A percentile compares a stretch with the other conserved stretches of the same genome.
phyloP scores from a whole-genome alignment of 2,888 invertebrate species.

The Cybosia mesomella region DNA sequence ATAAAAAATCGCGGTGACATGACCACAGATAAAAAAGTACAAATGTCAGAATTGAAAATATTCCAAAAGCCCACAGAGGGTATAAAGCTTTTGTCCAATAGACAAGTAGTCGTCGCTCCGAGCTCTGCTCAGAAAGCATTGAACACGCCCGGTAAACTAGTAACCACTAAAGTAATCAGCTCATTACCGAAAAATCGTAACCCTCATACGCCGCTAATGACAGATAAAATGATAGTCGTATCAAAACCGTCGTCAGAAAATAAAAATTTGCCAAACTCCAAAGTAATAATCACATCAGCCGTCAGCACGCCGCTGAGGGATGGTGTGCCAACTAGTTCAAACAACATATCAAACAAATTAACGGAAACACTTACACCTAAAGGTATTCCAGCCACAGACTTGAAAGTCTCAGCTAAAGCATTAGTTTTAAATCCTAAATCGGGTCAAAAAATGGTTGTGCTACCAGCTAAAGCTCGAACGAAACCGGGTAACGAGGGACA shows the following conservation, averaged over 20 bases:
- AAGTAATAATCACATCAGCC: constrained; percentile 75
- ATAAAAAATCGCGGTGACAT: constrained; percentile 75
- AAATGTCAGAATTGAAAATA: constrained; percentile 78
- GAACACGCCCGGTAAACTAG: constrained; percentile 72
- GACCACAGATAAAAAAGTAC: constrained; percentile 71
- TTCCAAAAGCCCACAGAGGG: constrained; percentile 77
- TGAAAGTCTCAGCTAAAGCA: constrained; percentile 83
- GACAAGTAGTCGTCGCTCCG: constrained; percentile 76
- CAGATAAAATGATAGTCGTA: constrained; percentile 83
- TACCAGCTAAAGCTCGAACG: constrained; percentile 78
- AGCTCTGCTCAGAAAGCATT: constrained; percentile 73
- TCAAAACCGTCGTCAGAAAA: constrained; percentile 74
- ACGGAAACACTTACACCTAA: constrained; percentile 77
- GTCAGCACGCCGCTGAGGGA: constrained; percentile 66
- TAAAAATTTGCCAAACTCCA: constrained; percentile 68
- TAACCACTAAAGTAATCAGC: constrained; percentile 80
- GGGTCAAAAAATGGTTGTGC: constrained; percentile 83
- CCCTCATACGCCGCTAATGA: constrained; percentile 57
- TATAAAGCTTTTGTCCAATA: constrained; percentile 77
- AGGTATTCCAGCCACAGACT: constrained; percentile 81
- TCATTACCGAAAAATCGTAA: constrained; percentile 70
- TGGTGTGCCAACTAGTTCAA: constrained; percentile 62
- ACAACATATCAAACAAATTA: constrained; percentile 67
- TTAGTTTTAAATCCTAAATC: constrained; percentile 82
- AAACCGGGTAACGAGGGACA: constrained; percentile 75